Base-by-base conservation (phyloP, 1,140 invertebrate genomes). In the Drosophila burlai region DNA sequence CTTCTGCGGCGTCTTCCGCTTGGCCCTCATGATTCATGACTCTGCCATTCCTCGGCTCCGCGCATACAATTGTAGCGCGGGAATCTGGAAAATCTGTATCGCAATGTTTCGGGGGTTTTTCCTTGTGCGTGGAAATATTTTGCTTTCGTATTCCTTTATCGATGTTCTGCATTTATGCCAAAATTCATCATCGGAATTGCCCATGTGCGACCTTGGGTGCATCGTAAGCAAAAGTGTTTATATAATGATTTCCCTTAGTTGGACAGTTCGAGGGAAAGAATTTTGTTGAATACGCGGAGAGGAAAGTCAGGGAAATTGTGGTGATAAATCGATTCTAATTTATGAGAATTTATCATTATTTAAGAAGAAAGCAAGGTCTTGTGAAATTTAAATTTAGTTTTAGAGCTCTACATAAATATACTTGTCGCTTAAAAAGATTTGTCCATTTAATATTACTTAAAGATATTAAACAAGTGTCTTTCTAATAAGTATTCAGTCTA, bases 101-200 rank as follows among this genome's bases (percentile, higher is more conserved):
- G 75, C 46, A 38, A 21, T 29, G 57, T 36, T 57, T 26, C 34
- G 24, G 59, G 54, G 34, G 7, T 57, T 52, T 59, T 78, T 71
- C 60, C 67, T 62, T 74, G 62, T 89, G 84, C 84, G 80, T 89
- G 59, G 67, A 87, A 89, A 71, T 59, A 78, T 89, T 87, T 63
- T 59, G 55, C 45, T 50, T 16, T 31, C 36, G 34, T 24, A 62
- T 64, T 68, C 34, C 83, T 68, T 85, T 85, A 85, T 84, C 78
- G 74, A 85, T 77, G 52, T 50, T 68, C 43, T 77, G 74, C 78
- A 84, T 84, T 77, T 81, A 81, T 84, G 80, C 76, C 62, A 81
- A 78, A 84, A 74, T 82, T 84, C 80, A 84, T 84, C 82, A 84
- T 84, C 67, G 76, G 65, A 85, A 78, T 84, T 61, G 71, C 55